These are phyloP conservation scores for Sminthopsis crassicaudata DNA, from an alignment of 2,113 vertebrate species.

Conservation along the genomic window DNA sequence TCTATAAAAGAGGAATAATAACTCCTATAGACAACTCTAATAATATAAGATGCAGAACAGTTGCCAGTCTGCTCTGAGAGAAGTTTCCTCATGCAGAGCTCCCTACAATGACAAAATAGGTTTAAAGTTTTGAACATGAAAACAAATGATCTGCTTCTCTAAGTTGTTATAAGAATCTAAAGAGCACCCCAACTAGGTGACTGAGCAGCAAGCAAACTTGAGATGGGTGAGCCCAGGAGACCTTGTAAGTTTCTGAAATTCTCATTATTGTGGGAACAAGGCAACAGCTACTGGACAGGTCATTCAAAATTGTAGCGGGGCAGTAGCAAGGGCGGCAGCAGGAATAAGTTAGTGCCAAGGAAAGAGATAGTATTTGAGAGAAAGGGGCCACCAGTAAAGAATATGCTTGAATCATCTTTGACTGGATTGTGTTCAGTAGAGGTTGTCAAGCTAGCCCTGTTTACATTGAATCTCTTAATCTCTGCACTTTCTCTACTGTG, in stretches of 20 bases:
- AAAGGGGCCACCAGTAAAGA: neutral
- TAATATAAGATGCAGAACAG: neutral
- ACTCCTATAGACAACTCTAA: neutral
- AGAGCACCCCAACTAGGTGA: neutral
- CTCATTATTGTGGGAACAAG: neutral
- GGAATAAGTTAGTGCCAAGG: neutral
- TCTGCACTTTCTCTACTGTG: neutral
- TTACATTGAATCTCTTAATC: neutral
- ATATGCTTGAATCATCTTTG: neutral
- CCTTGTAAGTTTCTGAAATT: neutral
- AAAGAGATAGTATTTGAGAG: neutral
- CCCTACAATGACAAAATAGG: neutral
- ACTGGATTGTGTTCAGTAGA: neutral
- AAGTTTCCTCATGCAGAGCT: neutral
- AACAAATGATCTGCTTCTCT: neutral
- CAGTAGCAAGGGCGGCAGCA: neutral
- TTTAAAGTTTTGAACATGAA: neutral
- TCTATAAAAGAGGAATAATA: neutral
- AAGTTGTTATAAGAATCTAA: neutral
- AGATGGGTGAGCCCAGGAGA: neutral
- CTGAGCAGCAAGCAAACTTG: neutral
- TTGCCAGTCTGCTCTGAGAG: neutral
- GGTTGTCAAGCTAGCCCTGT: neutral
- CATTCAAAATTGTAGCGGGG: neutral
- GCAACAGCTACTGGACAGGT: neutral